Evolutionary conservation across 2,888 invertebrate genomes (phyloP), one percentile per base, ranked within the genome.

Genomic region (Drosophila fungiperda): DNA sequence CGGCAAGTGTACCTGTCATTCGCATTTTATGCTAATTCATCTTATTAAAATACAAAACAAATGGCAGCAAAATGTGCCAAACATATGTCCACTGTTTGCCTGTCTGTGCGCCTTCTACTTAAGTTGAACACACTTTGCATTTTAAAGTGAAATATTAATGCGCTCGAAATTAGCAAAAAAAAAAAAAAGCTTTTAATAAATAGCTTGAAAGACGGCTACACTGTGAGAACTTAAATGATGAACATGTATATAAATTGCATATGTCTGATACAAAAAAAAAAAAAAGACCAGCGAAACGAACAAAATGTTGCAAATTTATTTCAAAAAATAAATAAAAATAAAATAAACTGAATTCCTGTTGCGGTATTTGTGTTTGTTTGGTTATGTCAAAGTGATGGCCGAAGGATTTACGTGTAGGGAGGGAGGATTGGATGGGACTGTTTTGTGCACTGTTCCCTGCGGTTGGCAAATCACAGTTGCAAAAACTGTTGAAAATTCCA

Each of bases 401-500:
- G 20, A 9, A 49, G 58, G 26, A n/a, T 20, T 20, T 9, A 33
- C 3, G 12, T 23, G 50, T 6, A 38, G 20, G 36, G 17, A 6
- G 5, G 29, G 29, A 29, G 29, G 26, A 26, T 26, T 26, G 17
- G 38, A n/a, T 9, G 57, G 59, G 49, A n/a, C 17, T 26, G 9
- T 12, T 23, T 23, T 32, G 38, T 32, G 17, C 57, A 11, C 40
- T 59, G 45, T 67, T 70, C 54, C 62, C 71, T 81, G 82, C 52
- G 85, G 80, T 75, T 80, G 77, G 76, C 76, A 81, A 87, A 90
- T 88, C 89, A 76, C 79, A 76, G 89, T 79, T 86, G 86, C 78
- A 78, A 83, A 83, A 91, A 90, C 89, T 92, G 91, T 82, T 89
- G 90, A 81, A 91, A 91, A 91, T 92, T 91, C 92, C 91, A 91